phyloP scores from a whole-genome alignment of 1,140 invertebrate species.

The Platorchestia sp. region DNA sequence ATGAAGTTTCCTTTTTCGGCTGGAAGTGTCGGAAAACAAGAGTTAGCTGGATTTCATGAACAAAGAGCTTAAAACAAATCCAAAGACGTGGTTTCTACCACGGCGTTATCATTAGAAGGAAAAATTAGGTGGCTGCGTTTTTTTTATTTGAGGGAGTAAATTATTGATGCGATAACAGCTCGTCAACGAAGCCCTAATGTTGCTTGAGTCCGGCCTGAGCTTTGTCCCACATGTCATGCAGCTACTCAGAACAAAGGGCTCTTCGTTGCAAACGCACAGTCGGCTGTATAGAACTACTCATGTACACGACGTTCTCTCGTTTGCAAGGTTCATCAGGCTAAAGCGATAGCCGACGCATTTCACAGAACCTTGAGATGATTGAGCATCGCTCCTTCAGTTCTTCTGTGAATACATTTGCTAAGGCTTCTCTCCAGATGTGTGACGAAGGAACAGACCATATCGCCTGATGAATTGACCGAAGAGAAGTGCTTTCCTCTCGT shows the following conservation, averaged over 20 bases:
- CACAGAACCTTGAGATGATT: neutral
- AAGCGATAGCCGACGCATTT: neutral
- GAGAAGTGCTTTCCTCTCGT: neutral
- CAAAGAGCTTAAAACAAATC: neutral
- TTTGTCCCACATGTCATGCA: conserved; percentile 3
- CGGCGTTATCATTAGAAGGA: neutral
- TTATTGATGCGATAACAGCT: neutral
- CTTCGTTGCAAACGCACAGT: neutral
- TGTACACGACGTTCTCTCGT: neutral
- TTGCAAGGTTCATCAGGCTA: conserved; percentile 32
- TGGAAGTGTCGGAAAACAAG: neutral
- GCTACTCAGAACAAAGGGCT: neutral
- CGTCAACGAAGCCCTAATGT: neutral
- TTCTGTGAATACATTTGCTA: neutral
- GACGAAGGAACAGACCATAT: neutral
- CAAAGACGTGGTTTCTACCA: neutral
- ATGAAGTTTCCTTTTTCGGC: no score
- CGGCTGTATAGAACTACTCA: neutral
- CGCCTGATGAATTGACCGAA: neutral
- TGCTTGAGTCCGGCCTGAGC: neutral
- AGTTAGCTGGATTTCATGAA: neutral
- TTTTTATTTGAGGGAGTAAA: neutral
- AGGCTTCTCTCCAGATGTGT: conserved; percentile 22
- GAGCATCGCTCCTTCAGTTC: neutral
- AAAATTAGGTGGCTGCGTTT: neutral